Evolutionary conservation across 2,113 vertebrate genomes (phyloP), one percentile per base, ranked within the genome.

Genomic region (Ciconia maguari): DNA sequence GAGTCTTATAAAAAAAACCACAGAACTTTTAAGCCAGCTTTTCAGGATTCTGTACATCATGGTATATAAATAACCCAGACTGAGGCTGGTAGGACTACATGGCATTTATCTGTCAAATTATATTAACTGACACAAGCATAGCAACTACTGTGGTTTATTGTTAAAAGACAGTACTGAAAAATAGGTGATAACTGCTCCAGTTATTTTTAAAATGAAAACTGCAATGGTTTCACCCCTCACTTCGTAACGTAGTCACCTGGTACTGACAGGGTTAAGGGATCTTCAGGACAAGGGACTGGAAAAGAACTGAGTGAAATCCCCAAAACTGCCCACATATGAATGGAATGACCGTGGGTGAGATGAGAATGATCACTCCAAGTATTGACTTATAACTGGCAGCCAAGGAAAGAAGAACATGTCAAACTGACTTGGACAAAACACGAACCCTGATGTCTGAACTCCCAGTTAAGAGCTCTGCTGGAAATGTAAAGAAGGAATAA

Each of bases 401-500:
- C 90, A 95, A 94, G 68, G 71, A 88, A 92, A 95, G 77, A 93
- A 88, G 69, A 97, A 88, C 90, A 89, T 87, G 88, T 95, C 92
- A 93, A 90, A 95, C 79, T 12, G 42, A 70, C 79, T 94, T 96
- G 91, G 93, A 85, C 70, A 86, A 94, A 87, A 88, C 54, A 81
- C 1, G 29, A 84, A 75, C 46, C n/a, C 32, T 60, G 42, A 70
- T 60, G 83, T 51, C 71, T 95, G 64, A 92, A 81, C 51, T 94
- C 94, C 51, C 71, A 81, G 68, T 36, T 90, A 79, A 78, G 68
- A 94, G 69, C 76, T 94, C 88, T 81, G 94, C 60, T 95, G 96
- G 96, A 94, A 97, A 95, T 18, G 68, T 89, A 93, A 93, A 96
- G 94, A 88, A 90, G 76, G 64, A 94, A 91, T 93, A 86, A 95